Conservation (phyloP, 1,140 invertebrate genomes). For the Drosophila pectinifera region DNA sequence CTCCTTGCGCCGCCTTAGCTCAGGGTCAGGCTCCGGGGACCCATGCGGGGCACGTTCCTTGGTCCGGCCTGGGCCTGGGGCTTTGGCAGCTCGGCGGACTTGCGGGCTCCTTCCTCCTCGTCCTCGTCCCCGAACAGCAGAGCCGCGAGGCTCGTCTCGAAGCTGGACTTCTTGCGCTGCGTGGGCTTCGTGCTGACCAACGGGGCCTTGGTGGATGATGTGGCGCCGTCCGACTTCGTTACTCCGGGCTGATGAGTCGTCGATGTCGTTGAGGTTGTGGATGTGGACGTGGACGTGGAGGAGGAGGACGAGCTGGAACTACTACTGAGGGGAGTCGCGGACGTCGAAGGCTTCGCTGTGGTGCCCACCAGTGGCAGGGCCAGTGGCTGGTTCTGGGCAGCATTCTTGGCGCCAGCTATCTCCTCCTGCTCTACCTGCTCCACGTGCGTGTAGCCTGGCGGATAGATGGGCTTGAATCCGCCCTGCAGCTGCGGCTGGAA, state of each 20-base stretch:
- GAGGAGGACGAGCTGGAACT: slow-evolving; percentile 31
- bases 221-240: slow-evolving; percentile 26
- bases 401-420: slow-evolving; percentile 18
- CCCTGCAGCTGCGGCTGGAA: slow-evolving; percentile 90
- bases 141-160: slow-evolving; percentile 79
- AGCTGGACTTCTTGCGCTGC: slow-evolving; percentile 67
- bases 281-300: slow-evolving; percentile 19
- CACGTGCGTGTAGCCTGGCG: slow-evolving; percentile 64
- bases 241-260: slow-evolving; percentile 34
- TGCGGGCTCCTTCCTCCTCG: slow-evolving; percentile 66
- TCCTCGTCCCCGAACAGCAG: slow-evolving; percentile 79
- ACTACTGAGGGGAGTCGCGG: slow-evolving; percentile 13
- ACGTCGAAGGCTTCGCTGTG: slow-evolving; percentile 26
- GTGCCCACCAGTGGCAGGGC: slow-evolving; percentile 48
- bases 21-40: slow-evolving; percentile 67
- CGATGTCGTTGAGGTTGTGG: slow-evolving; percentile 44
- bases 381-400: slow-evolving; percentile 51
- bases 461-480: slow-evolving; percentile 89
- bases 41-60: slow-evolving; percentile 75
- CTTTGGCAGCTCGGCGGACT: slow-evolving; percentile 38
- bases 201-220: slow-evolving; percentile 42
- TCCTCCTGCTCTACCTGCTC: slow-evolving; percentile 52
- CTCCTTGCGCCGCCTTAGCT: slow-evolving; percentile 38
- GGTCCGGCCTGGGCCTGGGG: slow-evolving; percentile 52
- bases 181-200: slow-evolving; percentile 35